Conservation (phyloP, 2,113 vertebrate genomes). For the Anser brachyrhynchus region DNA sequence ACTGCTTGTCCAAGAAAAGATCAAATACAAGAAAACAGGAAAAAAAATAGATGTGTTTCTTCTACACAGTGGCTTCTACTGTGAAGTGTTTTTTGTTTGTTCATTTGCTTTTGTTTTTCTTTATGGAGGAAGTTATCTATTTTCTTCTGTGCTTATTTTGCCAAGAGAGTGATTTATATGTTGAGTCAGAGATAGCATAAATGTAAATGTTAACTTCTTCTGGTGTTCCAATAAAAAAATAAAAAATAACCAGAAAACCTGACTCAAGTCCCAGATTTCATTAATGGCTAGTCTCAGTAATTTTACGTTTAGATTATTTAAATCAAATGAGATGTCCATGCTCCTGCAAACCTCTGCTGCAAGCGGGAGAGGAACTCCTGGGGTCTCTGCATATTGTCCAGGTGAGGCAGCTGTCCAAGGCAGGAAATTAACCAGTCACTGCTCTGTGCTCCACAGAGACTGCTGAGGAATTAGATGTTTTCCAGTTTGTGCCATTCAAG, state of each 20-base stretch:
- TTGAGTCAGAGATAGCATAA: not conserved
- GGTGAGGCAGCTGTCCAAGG: fast-evolving
- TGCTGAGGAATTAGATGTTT: not conserved
- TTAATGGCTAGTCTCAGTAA: not conserved
- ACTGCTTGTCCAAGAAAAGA: not conserved
- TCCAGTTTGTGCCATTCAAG: not conserved
- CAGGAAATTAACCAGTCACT: not conserved
- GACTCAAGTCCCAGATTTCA: not conserved
- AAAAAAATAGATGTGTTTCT: not conserved
- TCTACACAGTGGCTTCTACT: not conserved
- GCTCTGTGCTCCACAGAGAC: not conserved
- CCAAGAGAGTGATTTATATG: not conserved
- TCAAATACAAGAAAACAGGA: not conserved
- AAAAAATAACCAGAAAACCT: not conserved
- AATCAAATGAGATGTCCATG: not conserved
- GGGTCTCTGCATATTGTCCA: not conserved
- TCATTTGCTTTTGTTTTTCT: not conserved
- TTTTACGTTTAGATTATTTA: not conserved
- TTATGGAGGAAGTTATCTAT: not conserved
- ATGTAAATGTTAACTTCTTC: not conserved
- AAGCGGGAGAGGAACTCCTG: not conserved
- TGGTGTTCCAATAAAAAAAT: not conserved
- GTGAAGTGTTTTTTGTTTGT: not conserved
- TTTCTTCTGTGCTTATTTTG: not conserved
- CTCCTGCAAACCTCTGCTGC: not conserved